A percentile compares a stretch with the other conserved stretches of the same genome.
Conservation (phyloP, 2,888 invertebrate genomes). For the Euphydryas editha region DNA sequence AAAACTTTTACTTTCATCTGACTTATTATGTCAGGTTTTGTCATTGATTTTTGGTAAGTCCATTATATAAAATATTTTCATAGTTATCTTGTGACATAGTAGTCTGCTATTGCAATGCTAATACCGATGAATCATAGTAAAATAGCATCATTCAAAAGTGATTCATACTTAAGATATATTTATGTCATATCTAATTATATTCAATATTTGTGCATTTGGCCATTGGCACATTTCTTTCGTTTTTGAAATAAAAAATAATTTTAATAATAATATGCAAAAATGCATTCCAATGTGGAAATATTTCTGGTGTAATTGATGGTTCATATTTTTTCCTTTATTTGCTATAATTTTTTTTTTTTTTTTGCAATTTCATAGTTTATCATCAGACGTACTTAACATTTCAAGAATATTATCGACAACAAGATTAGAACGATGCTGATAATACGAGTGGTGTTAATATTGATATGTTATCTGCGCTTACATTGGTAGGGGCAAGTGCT, state of each 20-base stretch:
- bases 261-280: too few species aligned
- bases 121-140: conserved; percentile 25
- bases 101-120: conserved; percentile 18
- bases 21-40: background rate
- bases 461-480: conserved; percentile 28
- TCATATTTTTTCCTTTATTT: too few species aligned
- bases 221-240: background rate
- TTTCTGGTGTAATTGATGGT: too few species aligned
- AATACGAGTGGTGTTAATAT: conserved; percentile 22
- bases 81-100: conserved; percentile 6
- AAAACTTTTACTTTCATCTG: conserved; percentile 1
- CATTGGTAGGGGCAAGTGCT: background rate
- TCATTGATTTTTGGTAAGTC: background rate
- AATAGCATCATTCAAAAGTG: conserved; percentile 26
- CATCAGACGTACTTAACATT: background rate
- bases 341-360: too few species aligned
- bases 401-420: conserved; percentile 8
- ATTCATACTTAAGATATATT: conserved; percentile 22
- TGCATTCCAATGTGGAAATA: too few species aligned
- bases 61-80: conserved; percentile 2
- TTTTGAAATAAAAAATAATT: background rate
- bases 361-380: background rate
- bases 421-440: conserved; percentile 19
- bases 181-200: conserved; percentile 16
- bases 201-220: background rate